Base-by-base conservation (phyloP, 2,113 vertebrate genomes). In the Cinclus cinclus region DNA sequence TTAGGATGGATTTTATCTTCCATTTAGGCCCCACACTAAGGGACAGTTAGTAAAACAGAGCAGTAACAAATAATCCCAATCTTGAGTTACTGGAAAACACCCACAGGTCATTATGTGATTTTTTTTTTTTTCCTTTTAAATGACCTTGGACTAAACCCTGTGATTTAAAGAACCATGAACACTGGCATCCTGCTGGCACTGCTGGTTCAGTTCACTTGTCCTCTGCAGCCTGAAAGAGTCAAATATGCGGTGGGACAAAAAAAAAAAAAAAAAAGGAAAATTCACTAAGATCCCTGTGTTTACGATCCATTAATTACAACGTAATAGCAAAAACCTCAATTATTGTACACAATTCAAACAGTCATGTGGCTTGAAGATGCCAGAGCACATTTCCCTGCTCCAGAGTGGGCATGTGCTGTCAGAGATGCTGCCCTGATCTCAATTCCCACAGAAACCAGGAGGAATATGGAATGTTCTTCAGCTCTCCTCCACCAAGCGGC, bases 1-100 rank as follows among this genome's bases (percentile, higher is more conserved):
- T 78, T 74, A 60, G 58, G 74, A 87, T 81, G 81, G 83, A 94
- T 97, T 94, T 89, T 92, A 91, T 63, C 92, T 95, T 91, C 84
- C 90, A 94, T 96, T 92, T 95, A 74, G 91, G 76, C 56, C 93
- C 87, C 94, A 88, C 95, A 88, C 85, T 81, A 65, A 87, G 83
- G 67, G 83, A 86, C 30, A 87, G 87, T 53, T 33, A 91, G 89
- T 73, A 88, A 73, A 75, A 65, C 27, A 62, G 67, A 92, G 65
- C 9, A 44, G 11, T n/a, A 65, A 76, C 23, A 74, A 92, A 64
- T 76, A 92, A 87, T 1, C 74, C 63, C 53, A 56, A 27, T 74
- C 78, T n/a, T 68, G 14, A 75, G 87, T 94, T 92, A 91, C 87
- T 58, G n/a, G 81, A 88, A 95, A 69, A 78, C 23, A 83, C 85